Base-by-base conservation (phyloP, 2,113 vertebrate species). In the Siniperca knerii region DNA sequence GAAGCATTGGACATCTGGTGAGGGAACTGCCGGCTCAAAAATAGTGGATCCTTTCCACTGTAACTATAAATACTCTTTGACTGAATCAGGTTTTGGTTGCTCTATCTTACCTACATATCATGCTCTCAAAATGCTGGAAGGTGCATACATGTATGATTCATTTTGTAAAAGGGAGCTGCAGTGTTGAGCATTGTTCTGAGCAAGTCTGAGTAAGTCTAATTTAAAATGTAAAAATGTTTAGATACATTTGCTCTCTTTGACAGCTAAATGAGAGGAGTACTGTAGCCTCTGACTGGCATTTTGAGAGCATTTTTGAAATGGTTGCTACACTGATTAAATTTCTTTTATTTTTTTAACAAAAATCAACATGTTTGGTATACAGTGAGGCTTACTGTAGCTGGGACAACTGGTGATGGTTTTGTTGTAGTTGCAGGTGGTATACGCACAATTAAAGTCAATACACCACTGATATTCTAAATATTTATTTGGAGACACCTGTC, bases 401-500 rank as follows among this genome's bases (percentile, higher is more conserved):
- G 29, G 62, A 54, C 29, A 33, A 5, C 64, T 85, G 85, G 80
- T 83, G 83, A 61, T 65, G 77, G 50, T 48, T 77, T 72, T 79
- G 2, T 52, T 73, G 8, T 66, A 13, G 44, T 60, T 50, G 10
- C 44, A 64, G 81, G 25, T 79, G 76, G 8, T 42, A 10, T 23
- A 29, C 18, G 16, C 21, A 62, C 4, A 71, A 4, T 61, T 77
- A 13, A 57, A 23, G 21, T 3, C 13, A 16, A 35, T 40, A 15
- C 78, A 58, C 3, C 58, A 62, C 3, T 3, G n/a, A 3, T 35
- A 33, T 37, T 55, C 5, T 25, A 10, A 11, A 42, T 46, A 25
- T 76, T 33, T 44, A 42, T 75, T 54, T 77, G 57, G 81, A 89
- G 73, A 67, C 77, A 73, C 9, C 16, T 79, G 70, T 83, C 87